Conservation (phyloP, 2,797 vertebrate genomes). For the Myripristis jacobus region DNA sequence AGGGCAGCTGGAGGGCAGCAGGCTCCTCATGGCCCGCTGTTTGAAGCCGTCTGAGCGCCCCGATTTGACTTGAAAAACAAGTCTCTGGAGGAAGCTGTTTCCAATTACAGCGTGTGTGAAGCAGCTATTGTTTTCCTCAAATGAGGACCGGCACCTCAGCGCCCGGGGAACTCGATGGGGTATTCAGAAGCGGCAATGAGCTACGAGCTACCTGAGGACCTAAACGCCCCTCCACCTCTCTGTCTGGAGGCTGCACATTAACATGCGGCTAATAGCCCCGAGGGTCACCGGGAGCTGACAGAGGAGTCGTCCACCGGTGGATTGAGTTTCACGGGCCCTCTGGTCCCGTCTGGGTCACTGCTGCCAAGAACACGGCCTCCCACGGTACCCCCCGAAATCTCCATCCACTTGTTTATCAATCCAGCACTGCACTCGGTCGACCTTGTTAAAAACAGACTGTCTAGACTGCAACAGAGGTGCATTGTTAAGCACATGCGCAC, state of each 20-base stretch:
- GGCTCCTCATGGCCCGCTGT: neutral
- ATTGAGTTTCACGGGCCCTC: constrained; percentile 63
- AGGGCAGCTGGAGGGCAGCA: too few species aligned
- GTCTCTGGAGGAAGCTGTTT: constrained; percentile 55
- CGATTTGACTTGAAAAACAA: neutral
- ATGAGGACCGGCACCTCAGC: constrained; percentile 1
- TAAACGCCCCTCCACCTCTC: neutral
- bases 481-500: constrained; percentile 23
- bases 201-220: constrained; percentile 16
- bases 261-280: constrained; percentile 40
- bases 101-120: constrained; percentile 50
- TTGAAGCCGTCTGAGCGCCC: constrained; percentile 2
- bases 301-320: neutral
- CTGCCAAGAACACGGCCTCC: neutral
- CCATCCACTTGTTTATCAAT: constrained; percentile 15
- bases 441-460: constrained; percentile 54
- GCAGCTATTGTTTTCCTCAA: constrained; percentile 52
- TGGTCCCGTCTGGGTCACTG: constrained; percentile 41
- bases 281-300: constrained; percentile 33
- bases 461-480: constrained; percentile 46
- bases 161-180: constrained; percentile 9
- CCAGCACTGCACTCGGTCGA: neutral
- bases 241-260: constrained; percentile 40
- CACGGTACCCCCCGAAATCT: neutral
- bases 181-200: constrained; percentile 17